Evolutionary conservation across 2,888 invertebrate species (phyloP).

Genomic region (Andrena minutula): DNA sequence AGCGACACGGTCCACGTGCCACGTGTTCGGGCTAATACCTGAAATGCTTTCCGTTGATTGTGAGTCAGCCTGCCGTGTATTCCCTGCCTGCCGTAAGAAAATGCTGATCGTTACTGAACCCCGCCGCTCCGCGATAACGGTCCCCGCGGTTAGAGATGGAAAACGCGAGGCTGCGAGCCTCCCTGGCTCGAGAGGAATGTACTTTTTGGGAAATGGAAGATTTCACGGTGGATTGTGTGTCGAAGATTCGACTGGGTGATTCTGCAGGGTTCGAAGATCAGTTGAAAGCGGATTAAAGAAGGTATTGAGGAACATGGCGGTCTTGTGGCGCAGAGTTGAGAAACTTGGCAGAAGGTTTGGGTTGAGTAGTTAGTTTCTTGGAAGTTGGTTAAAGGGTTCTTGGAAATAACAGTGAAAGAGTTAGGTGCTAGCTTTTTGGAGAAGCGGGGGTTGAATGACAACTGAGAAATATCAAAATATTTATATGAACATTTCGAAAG

Average conservation of each 20-base stretch:
- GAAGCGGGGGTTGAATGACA: too few species aligned
- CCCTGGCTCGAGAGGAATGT: neutral
- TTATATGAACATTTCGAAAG: too few species aligned
- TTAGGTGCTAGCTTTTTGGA: too few species aligned
- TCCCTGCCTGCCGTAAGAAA: conserved; percentile 50
- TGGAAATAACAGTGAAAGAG: too few species aligned
- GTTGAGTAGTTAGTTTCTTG: too few species aligned
- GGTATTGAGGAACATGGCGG: neutral
- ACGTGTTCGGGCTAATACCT: conserved; percentile 70
- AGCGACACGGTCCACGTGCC: conserved; percentile 74
- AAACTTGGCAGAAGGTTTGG: neutral
- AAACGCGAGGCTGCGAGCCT: conserved; percentile 11
- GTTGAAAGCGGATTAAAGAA: too few species aligned
- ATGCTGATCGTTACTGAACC: conserved; percentile 56
- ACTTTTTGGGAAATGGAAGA: neutral
- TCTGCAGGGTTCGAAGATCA: too few species aligned
- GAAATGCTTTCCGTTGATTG: conserved; percentile 70
- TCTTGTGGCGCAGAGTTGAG: neutral
- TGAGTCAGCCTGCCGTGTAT: conserved; percentile 41
- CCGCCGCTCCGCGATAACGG: conserved; percentile 48
- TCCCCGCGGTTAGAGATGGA: conserved; percentile 29
- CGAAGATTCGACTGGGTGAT: neutral
- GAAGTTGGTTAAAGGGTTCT: too few species aligned
- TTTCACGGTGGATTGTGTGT: neutral
- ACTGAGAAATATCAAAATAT: too few species aligned